Conservation (phyloP, 2,113 vertebrate species). For the Nibea coibor region DNA sequence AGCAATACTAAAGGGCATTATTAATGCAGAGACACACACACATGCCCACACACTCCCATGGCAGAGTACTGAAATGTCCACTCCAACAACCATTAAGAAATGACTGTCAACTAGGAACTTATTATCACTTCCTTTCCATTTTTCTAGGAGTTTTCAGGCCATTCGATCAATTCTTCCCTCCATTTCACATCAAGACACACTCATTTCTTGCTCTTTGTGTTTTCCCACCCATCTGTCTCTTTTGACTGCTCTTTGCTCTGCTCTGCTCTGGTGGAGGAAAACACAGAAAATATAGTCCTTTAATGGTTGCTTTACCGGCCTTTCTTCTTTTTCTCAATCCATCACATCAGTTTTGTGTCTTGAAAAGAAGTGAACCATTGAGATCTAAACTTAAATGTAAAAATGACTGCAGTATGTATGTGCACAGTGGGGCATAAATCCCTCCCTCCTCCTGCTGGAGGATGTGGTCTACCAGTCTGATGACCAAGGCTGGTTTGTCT, state of each 20-base stretch:
- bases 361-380: conserved; percentile 13
- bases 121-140: conserved; percentile 47
- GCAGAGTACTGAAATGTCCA: conserved; percentile 5
- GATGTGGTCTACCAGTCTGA: conserved; percentile 9
- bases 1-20: conserved; percentile 20
- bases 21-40: conserved; percentile 13
- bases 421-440: background rate
- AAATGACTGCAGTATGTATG: conserved; percentile 17
- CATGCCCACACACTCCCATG: conserved; percentile 1
- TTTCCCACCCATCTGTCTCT: conserved; percentile 59
- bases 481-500: conserved; percentile 30
- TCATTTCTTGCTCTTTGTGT: conserved; percentile 52
- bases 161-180: conserved; percentile 54
- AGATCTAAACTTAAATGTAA: conserved; percentile 13
- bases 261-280: conserved; percentile 52
- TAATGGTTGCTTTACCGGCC: conserved; percentile 43
- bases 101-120: conserved; percentile 39
- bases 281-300: conserved; percentile 34
- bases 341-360: conserved; percentile 45
- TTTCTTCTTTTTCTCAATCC: conserved; percentile 19
- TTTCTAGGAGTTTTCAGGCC: conserved; percentile 30
- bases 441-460: background rate
- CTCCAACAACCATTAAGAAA: conserved; percentile 43
- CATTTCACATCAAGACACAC: conserved; percentile 61
- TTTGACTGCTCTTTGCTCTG: conserved; percentile 43